Percentiles rank a stretch among this genome's conserved stretches.
phyloP scores from a whole-genome alignment of 2,888 invertebrate species.

The Sphaeridia pumilis region DNA sequence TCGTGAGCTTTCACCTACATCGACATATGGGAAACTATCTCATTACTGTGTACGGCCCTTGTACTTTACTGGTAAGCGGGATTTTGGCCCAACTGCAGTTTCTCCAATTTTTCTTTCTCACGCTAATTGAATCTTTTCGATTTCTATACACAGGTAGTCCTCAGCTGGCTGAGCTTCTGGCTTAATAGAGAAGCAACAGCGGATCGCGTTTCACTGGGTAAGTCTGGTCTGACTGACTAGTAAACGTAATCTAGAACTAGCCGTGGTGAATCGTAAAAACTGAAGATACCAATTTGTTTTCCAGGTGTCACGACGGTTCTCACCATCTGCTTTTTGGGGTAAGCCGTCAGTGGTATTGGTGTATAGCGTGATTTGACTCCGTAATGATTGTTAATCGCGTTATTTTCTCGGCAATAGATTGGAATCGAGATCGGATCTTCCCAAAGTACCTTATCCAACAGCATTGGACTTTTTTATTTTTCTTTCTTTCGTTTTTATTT shows the following conservation, averaged over 20 bases:
- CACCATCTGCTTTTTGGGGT: slow-evolving; percentile 59
- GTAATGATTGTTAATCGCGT: too few relatives aligned
- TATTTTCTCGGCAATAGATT: slow-evolving; percentile 46
- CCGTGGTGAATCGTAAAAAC: background rate
- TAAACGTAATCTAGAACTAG: background rate
- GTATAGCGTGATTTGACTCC: too few relatives aligned
- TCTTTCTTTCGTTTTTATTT: slow-evolving; percentile 65
- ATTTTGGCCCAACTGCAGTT: background rate
- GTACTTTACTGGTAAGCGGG: slow-evolving; percentile 41
- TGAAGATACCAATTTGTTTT: too few relatives aligned
- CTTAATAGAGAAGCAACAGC: slow-evolving; percentile 55
- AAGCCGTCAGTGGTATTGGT: background rate
- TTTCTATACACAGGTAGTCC: slow-evolving; percentile 47
- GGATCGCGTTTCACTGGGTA: slow-evolving; percentile 33
- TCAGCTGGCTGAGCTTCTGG: slow-evolving; percentile 81
- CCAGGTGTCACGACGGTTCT: slow-evolving; percentile 68
- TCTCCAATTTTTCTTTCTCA: background rate
- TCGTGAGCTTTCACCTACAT: slow-evolving; percentile 43
- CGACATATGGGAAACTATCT: slow-evolving; percentile 65
- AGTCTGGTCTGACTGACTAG: background rate
- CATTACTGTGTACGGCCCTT: slow-evolving; percentile 46
- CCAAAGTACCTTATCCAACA: slow-evolving; percentile 76
- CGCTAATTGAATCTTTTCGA: slow-evolving; percentile 1
- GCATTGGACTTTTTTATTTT: slow-evolving; percentile 74
- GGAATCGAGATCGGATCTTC: slow-evolving; percentile 66